Percentiles rank a stretch among this genome's conserved stretches.
phyloP scores from a whole-genome alignment of 2,888 invertebrate species.

The Pherbina coryleti region DNA sequence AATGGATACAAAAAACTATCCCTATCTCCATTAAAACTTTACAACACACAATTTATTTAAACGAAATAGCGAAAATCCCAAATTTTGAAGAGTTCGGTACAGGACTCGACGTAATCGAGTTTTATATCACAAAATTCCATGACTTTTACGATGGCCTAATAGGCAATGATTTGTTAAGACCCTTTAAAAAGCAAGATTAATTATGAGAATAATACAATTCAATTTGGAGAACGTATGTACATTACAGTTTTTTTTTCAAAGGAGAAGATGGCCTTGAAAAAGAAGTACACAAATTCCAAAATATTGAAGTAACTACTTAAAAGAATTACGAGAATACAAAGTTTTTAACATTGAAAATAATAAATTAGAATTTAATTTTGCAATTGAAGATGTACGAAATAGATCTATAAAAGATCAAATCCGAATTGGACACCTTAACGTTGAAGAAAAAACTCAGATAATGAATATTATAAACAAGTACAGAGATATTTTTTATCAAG shows the following conservation, averaged over 20 bases:
- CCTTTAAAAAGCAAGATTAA: constrained; percentile 26
- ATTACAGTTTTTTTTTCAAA: constrained; percentile 30
- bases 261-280: neutral
- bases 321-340: no score
- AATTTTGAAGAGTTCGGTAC: constrained; percentile 36
- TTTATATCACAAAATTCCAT: constrained; percentile 38
- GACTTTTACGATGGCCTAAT: constrained; percentile 40
- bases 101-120: constrained; percentile 26
- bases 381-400: neutral
- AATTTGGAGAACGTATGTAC: constrained; percentile 9
- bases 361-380: neutral
- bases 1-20: constrained; percentile 6
- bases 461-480: neutral
- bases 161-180: constrained; percentile 39
- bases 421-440: constrained; percentile 28
- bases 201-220: constrained; percentile 28
- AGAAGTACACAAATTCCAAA: neutral
- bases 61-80: constrained; percentile 34
- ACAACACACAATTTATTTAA: constrained; percentile 21
- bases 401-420: constrained; percentile 27
- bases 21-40: constrained; percentile 33
- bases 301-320: neutral
- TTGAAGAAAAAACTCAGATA: neutral
- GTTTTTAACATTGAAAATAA: neutral
- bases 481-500: constrained; percentile 18